Percentiles rank a stretch among this genome's conserved stretches.
phyloP scores from a whole-genome alignment of 2,888 invertebrate species.

The Aphodius granarius region DNA sequence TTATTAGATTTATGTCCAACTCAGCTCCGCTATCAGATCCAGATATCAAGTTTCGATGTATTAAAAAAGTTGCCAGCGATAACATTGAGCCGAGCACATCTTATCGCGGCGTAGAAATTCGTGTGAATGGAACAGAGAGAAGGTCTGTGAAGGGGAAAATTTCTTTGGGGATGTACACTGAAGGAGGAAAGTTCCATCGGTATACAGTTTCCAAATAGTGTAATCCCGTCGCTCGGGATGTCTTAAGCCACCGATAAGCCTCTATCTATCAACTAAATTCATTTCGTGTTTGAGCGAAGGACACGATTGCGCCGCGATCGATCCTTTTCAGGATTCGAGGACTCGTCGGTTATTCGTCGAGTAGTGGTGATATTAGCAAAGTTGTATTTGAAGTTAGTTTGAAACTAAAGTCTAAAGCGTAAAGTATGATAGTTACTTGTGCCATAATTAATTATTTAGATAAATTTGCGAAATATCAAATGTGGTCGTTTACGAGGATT shows the following conservation, averaged over 20 bases:
- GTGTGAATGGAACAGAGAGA: not conserved
- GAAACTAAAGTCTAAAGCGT: not conserved
- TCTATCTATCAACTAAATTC: slow-evolving; percentile 23
- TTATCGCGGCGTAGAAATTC: not conserved
- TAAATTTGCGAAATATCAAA: too few species aligned
- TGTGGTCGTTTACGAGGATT: too few species aligned
- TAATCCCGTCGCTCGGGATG: slow-evolving; percentile 8
- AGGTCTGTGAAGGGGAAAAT: not conserved
- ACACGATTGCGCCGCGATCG: slow-evolving; percentile 16
- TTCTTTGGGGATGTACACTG: not conserved
- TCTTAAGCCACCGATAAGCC: slow-evolving; percentile 20
- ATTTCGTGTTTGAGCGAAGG: slow-evolving; percentile 15
- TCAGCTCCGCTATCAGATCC: not conserved
- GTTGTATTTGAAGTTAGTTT: not conserved
- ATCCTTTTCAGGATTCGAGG: not conserved
- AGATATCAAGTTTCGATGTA: not conserved
- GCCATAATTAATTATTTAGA: not conserved
- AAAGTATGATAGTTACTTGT: too few species aligned
- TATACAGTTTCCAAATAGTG: slow-evolving; percentile 13
- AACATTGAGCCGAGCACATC: not conserved
- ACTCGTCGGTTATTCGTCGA: not conserved
- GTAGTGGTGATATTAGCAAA: not conserved
- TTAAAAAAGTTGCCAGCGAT: not conserved
- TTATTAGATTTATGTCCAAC: not conserved
- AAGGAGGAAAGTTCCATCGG: not conserved